Evolutionary conservation across 1,140 invertebrate genomes (phyloP), one percentile per base, ranked within the genome.

Genomic region (Coptotermes formosanus): DNA sequence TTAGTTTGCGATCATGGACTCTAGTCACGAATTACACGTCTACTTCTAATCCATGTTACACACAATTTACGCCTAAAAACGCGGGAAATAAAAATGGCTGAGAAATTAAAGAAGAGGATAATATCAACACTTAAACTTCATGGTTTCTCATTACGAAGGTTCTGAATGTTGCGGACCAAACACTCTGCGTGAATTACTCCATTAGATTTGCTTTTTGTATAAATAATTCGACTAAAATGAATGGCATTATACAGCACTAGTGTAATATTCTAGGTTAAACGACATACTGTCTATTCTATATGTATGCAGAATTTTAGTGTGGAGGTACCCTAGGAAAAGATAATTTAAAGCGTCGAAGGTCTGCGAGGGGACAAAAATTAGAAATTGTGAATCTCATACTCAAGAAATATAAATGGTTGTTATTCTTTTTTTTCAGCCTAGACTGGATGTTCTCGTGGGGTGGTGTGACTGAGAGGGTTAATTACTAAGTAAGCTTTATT

Each of bases 121-220:
- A 91, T 91, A 88, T 91, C 89, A 87, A 91, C 91, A 3, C 92
- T 93, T 87, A 92, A 92, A 87, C 88, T 93, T 38, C 91, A 92
- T 86, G 93, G 93, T 52, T 90, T 93, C 55, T 89, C 88, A 64
- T 89, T 93, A 30, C 89, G 92, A 87, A 92, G 90, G 92, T 92
- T 4, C 3, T 12, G 52, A 55, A 19, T 55, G 3, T 19, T 55
- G 4, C 19, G 4, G 16, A 55, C 19, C 14, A 55, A 21, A 55
- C 52, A 55, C 14, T 55, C 52, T 21, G 25, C 30, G 14, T 59
- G 7, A 8, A 30, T 30, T 75, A 30, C 64, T 25, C 14, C 0
- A 12, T 75, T 75, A 19, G 9, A n/a, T 64, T 8, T 25, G 12
- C 59, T 25, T n/a, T 9, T 23, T 19, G 0, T 75, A 4, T 8